These are phyloP conservation scores for Chamaetylas fuelleborni DNA, from an alignment of 2,113 vertebrate species.

Conservation along the genomic window DNA sequence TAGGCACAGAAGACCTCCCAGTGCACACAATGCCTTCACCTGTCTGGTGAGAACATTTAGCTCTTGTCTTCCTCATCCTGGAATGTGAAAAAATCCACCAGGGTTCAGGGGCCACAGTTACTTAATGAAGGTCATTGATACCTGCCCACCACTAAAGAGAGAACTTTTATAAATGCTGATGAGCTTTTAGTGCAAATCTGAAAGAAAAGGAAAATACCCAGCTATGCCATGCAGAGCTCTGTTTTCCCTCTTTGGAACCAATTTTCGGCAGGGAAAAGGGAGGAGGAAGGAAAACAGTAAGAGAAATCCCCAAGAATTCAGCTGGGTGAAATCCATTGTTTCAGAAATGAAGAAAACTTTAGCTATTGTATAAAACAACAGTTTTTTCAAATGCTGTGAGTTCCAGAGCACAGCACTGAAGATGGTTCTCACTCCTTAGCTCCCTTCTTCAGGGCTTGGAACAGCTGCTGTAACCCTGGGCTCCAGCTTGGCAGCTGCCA, in stretches of 20 bases:
- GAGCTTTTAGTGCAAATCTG: not conserved
- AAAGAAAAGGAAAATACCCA: not conserved
- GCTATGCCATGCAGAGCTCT: not conserved
- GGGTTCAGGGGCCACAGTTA: not conserved
- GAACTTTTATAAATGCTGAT: not conserved
- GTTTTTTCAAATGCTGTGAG: not conserved
- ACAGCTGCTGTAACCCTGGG: not conserved
- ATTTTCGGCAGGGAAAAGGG: not conserved
- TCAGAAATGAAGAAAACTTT: not conserved
- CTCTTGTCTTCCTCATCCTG: not conserved
- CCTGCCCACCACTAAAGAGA: not conserved
- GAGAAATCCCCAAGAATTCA: not conserved
- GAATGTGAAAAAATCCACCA: not conserved
- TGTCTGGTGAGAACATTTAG: not conserved
- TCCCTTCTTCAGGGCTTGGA: not conserved
- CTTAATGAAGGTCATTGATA: not conserved
- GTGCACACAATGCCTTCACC: not conserved
- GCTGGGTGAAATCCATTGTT: not conserved
- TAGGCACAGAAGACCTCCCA: not conserved
- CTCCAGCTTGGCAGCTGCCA: not conserved
- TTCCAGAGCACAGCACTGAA: not conserved
- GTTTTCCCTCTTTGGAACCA: not conserved
- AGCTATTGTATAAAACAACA: not conserved
- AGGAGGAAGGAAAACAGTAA: not conserved
- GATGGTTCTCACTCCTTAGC: not conserved